Percentiles rank a stretch among this genome's conserved stretches.
These are phyloP conservation scores for Chalcis sispes DNA, from an alignment of 2,888 invertebrate genomes.

Conservation along the genomic window DNA sequence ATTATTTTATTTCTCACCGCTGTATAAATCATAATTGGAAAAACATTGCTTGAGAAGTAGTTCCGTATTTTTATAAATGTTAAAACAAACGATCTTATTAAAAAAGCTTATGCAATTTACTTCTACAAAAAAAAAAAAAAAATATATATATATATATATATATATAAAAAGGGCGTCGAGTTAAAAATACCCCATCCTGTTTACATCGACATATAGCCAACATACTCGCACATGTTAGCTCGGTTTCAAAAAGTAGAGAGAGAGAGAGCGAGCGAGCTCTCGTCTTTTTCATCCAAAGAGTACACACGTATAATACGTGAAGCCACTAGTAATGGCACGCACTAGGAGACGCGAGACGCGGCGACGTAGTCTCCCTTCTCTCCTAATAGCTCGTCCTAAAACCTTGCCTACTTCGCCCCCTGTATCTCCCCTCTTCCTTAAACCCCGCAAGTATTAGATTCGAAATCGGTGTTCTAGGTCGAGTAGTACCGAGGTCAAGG, in stretches of 20 bases:
- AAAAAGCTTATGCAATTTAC: too few relatives aligned
- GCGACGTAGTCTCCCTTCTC: constrained; percentile 15
- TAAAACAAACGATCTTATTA: too few relatives aligned
- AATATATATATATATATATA: too few relatives aligned
- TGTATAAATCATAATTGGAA: too few relatives aligned
- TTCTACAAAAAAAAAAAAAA: too few relatives aligned
- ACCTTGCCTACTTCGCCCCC: neutral
- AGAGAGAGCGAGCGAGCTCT: too few relatives aligned
- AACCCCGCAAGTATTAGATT: constrained; percentile 48
- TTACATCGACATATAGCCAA: neutral
- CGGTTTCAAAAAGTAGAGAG: too few relatives aligned
- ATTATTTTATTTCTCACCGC: too few relatives aligned
- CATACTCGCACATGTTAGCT: neutral
- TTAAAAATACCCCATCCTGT: constrained; percentile 48
- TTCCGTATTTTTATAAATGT: neutral
- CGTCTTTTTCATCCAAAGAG: neutral
- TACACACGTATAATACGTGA: neutral
- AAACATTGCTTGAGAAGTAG: too few relatives aligned
- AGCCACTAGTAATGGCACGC: constrained; percentile 36
- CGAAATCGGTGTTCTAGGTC: constrained; percentile 71
- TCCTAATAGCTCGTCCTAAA: neutral
- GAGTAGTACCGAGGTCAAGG: constrained; percentile 73
- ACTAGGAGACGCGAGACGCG: constrained; percentile 45
- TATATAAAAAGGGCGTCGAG: too few relatives aligned
- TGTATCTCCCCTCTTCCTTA: too few relatives aligned